Conservation (phyloP, 2,113 vertebrate genomes). For the Scortum barcoo region DNA sequence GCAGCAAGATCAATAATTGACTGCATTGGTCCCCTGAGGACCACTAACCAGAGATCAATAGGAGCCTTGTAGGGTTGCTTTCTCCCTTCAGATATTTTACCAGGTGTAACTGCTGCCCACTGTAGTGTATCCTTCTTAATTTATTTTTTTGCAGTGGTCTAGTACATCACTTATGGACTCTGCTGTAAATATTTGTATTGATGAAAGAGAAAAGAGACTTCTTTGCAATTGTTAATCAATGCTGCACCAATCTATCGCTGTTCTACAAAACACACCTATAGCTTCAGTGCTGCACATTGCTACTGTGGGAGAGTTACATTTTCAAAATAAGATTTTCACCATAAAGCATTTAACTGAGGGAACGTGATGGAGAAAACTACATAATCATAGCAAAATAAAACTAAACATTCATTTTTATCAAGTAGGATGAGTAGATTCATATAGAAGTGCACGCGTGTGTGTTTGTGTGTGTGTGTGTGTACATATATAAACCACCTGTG, state of each 20-base stretch:
- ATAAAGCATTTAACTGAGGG: background rate
- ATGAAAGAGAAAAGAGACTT: conserved; percentile 17
- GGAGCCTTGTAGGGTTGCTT: conserved; percentile 46
- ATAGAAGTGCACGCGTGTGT: conserved; percentile 3
- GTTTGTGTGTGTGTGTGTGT: conserved; percentile 1
- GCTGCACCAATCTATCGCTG: conserved; percentile 25
- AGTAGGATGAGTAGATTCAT: conserved; percentile 14
- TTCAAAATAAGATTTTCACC: conserved; percentile 53
- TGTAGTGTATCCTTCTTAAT: conserved; percentile 31
- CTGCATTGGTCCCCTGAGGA: conserved; percentile 63
- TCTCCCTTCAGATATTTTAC: conserved; percentile 47
- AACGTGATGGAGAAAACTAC: conserved; percentile 3
- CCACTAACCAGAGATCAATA: conserved; percentile 68
- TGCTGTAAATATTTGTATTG: conserved; percentile 48
- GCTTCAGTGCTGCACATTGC: conserved; percentile 16
- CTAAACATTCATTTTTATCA: background rate
- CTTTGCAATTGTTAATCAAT: conserved; percentile 55
- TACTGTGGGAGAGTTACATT: conserved; percentile 54
- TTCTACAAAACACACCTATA: conserved; percentile 38
- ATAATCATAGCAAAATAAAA: conserved; percentile 24
- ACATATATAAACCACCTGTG: conserved; percentile 56
- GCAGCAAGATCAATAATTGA: conserved; percentile 73
- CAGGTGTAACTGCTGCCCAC: conserved; percentile 51
- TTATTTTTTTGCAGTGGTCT: background rate
- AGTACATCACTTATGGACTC: conserved; percentile 24